Evolutionary conservation across 2,797 vertebrate genomes (phyloP).

Genomic region (Garrulus glandarius): DNA sequence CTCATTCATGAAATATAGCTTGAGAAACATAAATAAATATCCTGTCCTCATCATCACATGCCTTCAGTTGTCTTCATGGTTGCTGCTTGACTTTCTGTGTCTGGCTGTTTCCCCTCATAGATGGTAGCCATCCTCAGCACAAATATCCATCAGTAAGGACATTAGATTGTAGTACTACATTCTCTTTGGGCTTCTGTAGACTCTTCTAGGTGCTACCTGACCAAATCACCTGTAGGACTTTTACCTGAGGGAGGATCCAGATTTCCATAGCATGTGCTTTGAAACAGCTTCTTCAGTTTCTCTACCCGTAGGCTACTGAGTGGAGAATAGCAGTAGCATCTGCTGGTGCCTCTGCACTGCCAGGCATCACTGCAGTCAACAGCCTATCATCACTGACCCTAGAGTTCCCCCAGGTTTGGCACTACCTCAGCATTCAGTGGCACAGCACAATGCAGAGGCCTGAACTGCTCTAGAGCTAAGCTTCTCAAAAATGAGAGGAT

Average conservation of each 20-base stretch:
- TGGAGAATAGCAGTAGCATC: background rate
- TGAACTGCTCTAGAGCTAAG: background rate
- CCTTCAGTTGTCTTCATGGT: background rate
- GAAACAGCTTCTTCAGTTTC: background rate
- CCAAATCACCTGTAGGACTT: background rate
- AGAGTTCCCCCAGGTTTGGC: background rate
- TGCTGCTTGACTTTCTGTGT: background rate
- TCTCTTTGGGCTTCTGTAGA: background rate
- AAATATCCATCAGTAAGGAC: background rate
- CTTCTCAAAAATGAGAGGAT: background rate
- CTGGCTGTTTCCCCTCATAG: background rate
- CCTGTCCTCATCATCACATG: background rate
- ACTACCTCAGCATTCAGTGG: background rate
- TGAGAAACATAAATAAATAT: background rate
- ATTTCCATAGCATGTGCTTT: background rate
- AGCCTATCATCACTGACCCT: background rate
- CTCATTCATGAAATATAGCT: background rate
- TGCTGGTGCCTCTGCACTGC: background rate
- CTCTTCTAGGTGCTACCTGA: background rate
- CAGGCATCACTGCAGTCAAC: background rate
- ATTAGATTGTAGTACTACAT: background rate
- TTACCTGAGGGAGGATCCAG: background rate
- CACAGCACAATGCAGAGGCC: background rate
- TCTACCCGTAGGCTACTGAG: background rate
- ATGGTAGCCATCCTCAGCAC: background rate